phyloP scores from a whole-genome alignment of 2,797 vertebrate genomes.

The Malurus splendens region DNA sequence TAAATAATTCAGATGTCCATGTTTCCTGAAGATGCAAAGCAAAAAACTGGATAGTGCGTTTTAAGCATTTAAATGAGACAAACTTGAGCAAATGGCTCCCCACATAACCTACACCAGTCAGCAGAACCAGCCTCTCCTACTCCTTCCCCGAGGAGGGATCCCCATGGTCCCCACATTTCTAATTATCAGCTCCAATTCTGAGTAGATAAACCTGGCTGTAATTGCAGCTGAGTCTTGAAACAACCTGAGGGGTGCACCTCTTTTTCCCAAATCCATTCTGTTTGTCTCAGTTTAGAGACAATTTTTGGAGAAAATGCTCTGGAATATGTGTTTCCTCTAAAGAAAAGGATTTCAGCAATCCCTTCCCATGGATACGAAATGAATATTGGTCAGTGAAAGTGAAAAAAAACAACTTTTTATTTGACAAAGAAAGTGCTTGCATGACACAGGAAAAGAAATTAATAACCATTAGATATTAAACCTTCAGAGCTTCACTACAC shows the following conservation, averaged over 20 bases:
- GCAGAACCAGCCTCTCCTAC: background rate
- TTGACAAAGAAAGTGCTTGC: too few species aligned
- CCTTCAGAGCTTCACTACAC: too few species aligned
- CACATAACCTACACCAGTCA: background rate
- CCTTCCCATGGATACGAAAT: too few species aligned
- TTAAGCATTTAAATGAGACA: background rate
- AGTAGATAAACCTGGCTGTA: background rate
- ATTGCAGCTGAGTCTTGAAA: background rate
- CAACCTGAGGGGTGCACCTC: accelerated
- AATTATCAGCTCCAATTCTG: background rate
- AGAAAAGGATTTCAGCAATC: too few species aligned
- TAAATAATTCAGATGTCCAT: background rate
- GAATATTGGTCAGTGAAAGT: too few species aligned
- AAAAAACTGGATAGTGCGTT: background rate
- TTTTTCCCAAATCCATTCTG: background rate
- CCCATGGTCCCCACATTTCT: background rate
- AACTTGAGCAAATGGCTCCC: background rate
- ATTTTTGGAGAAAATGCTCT: too few species aligned
- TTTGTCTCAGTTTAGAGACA: too few species aligned
- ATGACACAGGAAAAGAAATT: too few species aligned
- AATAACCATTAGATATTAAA: too few species aligned
- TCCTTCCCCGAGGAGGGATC: background rate
- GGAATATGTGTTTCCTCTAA: too few species aligned
- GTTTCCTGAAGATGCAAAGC: background rate
- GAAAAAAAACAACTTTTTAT: too few species aligned